Evolutionary conservation across 2,113 vertebrate genomes (phyloP).

Genomic region (Melanotaenia duboulayi): DNA sequence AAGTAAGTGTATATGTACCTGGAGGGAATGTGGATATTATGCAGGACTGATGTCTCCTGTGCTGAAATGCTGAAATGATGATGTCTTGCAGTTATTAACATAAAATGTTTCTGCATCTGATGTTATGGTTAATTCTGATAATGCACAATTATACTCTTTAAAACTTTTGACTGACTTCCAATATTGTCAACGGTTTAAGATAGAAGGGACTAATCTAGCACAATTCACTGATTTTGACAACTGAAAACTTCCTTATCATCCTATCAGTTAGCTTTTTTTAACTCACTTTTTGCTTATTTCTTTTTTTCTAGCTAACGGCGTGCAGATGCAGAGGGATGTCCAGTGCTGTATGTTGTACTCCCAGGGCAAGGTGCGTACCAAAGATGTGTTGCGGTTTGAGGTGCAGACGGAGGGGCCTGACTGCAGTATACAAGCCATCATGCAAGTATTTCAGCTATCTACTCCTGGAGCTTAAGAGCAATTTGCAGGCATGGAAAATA

Average conservation of each 20-base stretch:
- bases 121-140: background rate
- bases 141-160: background rate
- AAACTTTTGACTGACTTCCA: constrained; percentile 41
- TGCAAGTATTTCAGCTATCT: constrained; percentile 86
- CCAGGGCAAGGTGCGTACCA: constrained; percentile 84
- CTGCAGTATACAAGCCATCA: constrained; percentile 87
- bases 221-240: background rate
- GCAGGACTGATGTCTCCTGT: background rate
- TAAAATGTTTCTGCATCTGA: background rate
- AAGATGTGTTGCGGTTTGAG: constrained; percentile 85
- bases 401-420: constrained; percentile 86
- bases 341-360: constrained; percentile 88
- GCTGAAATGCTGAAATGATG: background rate
- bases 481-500: constrained; percentile 78
- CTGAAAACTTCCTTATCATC: constrained; percentile 1
- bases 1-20: constrained; percentile 31
- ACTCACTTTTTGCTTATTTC: background rate
- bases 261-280: background rate
- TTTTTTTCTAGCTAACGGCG: constrained; percentile 78
- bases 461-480: constrained; percentile 71
- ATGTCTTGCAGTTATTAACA: background rate
- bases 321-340: constrained; percentile 85
- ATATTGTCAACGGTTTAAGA: constrained; percentile 4
- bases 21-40: constrained; percentile 25
- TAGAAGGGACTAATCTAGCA: background rate